Evolutionary conservation across 2,888 invertebrate species (phyloP), one percentile per base, ranked within the genome.

Genomic region (Erebia ligea): DNA sequence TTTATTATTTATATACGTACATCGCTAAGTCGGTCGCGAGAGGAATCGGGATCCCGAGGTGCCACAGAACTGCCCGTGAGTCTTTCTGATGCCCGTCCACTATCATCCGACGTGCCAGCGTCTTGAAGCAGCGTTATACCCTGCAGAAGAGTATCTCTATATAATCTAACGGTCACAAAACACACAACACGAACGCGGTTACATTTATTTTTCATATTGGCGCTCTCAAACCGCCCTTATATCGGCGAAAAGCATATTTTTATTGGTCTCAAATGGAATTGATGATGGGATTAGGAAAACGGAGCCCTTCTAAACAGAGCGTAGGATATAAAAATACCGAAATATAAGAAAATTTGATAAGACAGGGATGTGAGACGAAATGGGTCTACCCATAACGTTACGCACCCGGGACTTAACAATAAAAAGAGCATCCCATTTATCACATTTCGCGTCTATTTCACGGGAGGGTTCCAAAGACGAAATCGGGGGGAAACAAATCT

Each of bases 41-140:
- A 96, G 92, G 96, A 96, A 93, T 96, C 96, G 85, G 96, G 96
- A 93, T 96, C 96, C 87, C 96, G 95, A 84, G 95, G 95, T 82
- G 95, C 95, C 85, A 95, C 95, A 75, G 95, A 96, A 91, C 96
- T 95, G 91, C 96, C 95, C 89, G 96, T 95, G 88, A 96, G 95
- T 86, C 96, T 95, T 94, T 96, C 96, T 81, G 96, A 96, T 83
- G 96, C 97, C 90, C 96, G 94, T 84, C 96, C 96, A 94, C 96
- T 97, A 93, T 97, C 97, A 94, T 97, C 97, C 89, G 96, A 97
- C 87, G 97, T 97, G 86, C 96, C 96, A 90, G 96, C 96, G 94
- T 97, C 96, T 89, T 95, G 95, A 88, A 95, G 94, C 91, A 95
- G 94, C 89, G 95, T 95, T 90, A 96, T 95, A 92, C 95, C 95